Conservation (phyloP, 2,888 invertebrate species). For the Lampropteryx suffumata region DNA sequence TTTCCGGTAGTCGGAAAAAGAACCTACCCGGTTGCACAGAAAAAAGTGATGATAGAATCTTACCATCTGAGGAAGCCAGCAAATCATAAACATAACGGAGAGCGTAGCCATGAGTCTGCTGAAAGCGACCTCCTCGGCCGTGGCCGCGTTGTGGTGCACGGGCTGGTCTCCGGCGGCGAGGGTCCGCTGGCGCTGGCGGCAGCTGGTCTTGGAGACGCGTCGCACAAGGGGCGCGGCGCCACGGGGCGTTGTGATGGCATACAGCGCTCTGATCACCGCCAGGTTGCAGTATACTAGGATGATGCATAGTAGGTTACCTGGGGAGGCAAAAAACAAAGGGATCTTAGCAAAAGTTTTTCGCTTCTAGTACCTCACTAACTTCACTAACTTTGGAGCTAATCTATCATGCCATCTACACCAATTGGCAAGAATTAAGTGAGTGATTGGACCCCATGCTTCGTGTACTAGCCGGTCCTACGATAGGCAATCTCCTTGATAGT, state of each 20-base stretch:
- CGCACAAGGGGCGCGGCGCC: slow-evolving; percentile 58
- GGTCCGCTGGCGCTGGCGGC: slow-evolving; percentile 59
- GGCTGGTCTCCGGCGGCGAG: slow-evolving; percentile 32
- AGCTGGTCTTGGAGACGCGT: slow-evolving; percentile 67
- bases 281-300: slow-evolving; percentile 92
- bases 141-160: slow-evolving; percentile 77
- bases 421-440: too few relatives aligned
- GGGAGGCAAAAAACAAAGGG: too few relatives aligned
- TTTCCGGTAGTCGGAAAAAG: too few relatives aligned
- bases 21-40: too few relatives aligned
- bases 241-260: slow-evolving; percentile 73
- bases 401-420: too few relatives aligned
- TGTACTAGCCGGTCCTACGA: too few relatives aligned
- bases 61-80: slow-evolving; percentile 96
- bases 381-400: too few relatives aligned
- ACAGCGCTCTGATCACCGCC: slow-evolving; percentile 90
- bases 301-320: slow-evolving; percentile 88
- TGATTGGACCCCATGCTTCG: too few relatives aligned
- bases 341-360: too few relatives aligned
- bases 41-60: too few relatives aligned
- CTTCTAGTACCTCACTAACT: too few relatives aligned
- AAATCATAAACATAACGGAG: slow-evolving; percentile 91
- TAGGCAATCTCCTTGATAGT: too few relatives aligned
- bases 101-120: slow-evolving; percentile 92
- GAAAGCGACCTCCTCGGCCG: slow-evolving; percentile 92